Base-by-base conservation (phyloP, 2,888 invertebrate genomes). In the Rhorus exstirpatorius region DNA sequence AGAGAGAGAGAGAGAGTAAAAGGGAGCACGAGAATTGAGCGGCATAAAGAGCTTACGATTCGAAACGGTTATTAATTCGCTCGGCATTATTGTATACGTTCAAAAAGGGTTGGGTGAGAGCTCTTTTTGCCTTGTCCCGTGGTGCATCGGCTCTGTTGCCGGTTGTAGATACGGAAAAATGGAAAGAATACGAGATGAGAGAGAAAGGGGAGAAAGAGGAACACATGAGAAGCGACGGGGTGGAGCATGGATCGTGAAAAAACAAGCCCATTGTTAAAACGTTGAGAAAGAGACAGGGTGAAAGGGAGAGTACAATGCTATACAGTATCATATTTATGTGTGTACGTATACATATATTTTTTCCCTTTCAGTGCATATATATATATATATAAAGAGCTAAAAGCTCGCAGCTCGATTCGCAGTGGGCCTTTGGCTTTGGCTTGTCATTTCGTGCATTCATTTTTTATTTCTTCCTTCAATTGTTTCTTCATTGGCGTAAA, bases 61-160 rank as follows among this genome's bases (percentile, higher is more conserved):
- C 83, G 85, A 88, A 88, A 89, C 88, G 89, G 88, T 91, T 90
- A 91, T 91, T 91, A 92, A 91, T 91, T 91, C 89, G 90, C 85
- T 85, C 75, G 67, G 88, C 84, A 70, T 82, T 81, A 79, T 83
- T 81, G 74, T 78, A 79, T 61, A 75, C 67, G 58, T 68, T 65
- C 55, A 67, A 80, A 79, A 84, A 65, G 80, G 80, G 77, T 67
- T 79, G 63, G 63, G 77, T 38, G 51, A 10, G 53, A 41, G 44
- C 51, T 53, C 41, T 74, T 49, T 24, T n/a, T n/a, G n/a, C 31
- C 75, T 70, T 46, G 77, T 26, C 17, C 53, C 44, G 71, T 38
- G 58, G 17, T 68, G 51, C 63, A 12, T 55, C 14, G 21, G 44
- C 38, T n/a, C n/a, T 8, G 31, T 17, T 72, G 61, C 38, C 21